Percentiles rank a stretch among this genome's conserved stretches.
Conservation (phyloP, 2,888 invertebrate species). For the Cactoblastis cactorum region DNA sequence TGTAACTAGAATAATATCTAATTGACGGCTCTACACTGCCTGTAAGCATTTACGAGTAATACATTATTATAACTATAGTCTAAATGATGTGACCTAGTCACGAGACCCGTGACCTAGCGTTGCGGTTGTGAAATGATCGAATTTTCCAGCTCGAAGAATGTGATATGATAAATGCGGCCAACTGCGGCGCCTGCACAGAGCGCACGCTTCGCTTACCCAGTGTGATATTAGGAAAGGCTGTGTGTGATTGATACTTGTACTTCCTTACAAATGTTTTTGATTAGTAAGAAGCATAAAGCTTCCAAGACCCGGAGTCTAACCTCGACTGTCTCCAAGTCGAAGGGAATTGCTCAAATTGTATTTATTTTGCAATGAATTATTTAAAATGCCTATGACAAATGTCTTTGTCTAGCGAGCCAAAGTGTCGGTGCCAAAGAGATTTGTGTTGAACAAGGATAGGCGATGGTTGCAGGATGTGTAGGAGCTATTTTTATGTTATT, state of each 20-base stretch:
- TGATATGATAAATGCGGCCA: neutral
- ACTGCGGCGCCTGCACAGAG: neutral
- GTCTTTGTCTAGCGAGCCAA: conserved; percentile 30
- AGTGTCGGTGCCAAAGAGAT: conserved; percentile 43
- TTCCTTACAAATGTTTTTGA: neutral
- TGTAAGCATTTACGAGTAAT: no score
- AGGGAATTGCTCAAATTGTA: conserved; percentile 1
- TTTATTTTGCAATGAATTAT: neutral
- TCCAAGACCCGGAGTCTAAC: neutral
- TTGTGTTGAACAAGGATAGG: neutral
- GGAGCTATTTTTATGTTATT: neutral
- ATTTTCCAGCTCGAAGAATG: neutral
- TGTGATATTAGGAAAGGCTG: conserved; percentile 6
- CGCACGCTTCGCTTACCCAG: neutral
- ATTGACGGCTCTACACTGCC: neutral
- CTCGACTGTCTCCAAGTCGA: neutral
- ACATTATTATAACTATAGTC: no score
- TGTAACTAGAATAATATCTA: neutral
- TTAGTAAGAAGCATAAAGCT: neutral
- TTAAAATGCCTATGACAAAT: neutral
- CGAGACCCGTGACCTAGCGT: no score
- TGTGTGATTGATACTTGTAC: neutral
- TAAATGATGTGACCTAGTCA: no score
- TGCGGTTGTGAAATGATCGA: neutral
- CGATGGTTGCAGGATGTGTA: neutral